Base-by-base conservation (phyloP, 2,797 vertebrate species). In the Knipowitschia caucasica region DNA sequence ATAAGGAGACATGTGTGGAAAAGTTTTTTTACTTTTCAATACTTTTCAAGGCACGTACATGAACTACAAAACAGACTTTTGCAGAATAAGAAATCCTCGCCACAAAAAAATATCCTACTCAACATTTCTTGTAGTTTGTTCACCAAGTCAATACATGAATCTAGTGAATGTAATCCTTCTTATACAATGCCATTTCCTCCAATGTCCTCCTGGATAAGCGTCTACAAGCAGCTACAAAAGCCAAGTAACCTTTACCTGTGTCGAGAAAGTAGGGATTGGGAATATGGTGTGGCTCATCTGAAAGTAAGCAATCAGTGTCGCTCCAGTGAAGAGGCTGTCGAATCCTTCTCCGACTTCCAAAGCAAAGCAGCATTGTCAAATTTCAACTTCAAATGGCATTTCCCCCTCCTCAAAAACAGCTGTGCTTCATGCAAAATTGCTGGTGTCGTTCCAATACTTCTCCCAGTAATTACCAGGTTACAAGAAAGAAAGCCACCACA, bases 331-430 rank as follows among this genome's bases (percentile, higher is more conserved):
- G 46, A 7, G 42, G 67, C 43, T 72, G 51, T 69, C 50, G 82
- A 49, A 51, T 68, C 61, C 56, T 54, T 27, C 84, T 83, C 2
- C 70, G 73, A 52, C 69, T 64, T 47, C 89, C 86, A 0, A 91
- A 91, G 71, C 90, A 91, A 60, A 68, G 69, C 82, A 88, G 81
- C 71, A 77, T 86, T 50, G 23, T 72, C 23, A 11, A 50, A 35
- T n/a, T n/a, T 38, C 70, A 23, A 26, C 17, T 2, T 21, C 3
- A 20, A 29, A 14, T 27, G 1, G 45, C 5, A 5, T 31, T 31
- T 14, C 21, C 17, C 29, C 10, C 36, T 25, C 29, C 45, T 27
- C 21, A 27, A 42, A 62, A 42, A 62, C 21, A 39, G 31, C 15
- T 25, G 3, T 11, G 10, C 36, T 20, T 12, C 4, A 15, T 14